phyloP scores from a whole-genome alignment of 2,797 vertebrate species.

The Propithecus deckenii region DNA sequence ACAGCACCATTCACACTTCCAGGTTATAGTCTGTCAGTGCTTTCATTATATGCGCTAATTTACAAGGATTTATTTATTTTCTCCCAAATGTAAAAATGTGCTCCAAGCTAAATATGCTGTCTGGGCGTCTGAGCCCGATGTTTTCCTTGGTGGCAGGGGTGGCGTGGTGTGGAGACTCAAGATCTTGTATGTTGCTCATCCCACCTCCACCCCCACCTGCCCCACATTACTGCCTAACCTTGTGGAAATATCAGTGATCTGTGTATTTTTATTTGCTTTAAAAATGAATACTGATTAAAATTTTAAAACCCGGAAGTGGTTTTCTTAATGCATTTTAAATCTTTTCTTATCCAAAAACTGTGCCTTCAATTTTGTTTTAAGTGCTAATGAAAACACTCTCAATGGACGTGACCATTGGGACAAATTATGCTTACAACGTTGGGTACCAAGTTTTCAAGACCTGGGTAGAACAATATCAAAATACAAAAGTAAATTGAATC shows the following conservation, averaged over 20 bases:
- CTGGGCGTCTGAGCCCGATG: neutral
- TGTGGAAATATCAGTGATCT: neutral
- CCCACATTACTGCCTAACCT: neutral
- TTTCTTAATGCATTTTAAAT: slow-evolving; percentile 44
- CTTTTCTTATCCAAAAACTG: slow-evolving; percentile 34
- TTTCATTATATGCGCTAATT: slow-evolving; percentile 72
- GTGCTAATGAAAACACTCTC: slow-evolving; percentile 44
- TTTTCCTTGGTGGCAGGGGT: slow-evolving; percentile 1
- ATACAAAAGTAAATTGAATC: slow-evolving; percentile 50
- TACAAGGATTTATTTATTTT: slow-evolving; percentile 78
- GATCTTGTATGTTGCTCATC: neutral
- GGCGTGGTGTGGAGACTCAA: neutral
- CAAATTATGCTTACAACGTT: slow-evolving; percentile 23
- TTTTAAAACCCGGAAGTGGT: slow-evolving; percentile 21
- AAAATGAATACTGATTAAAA: slow-evolving; percentile 45
- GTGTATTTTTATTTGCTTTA: neutral
- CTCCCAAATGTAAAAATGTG: slow-evolving; percentile 68
- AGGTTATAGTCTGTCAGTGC: slow-evolving; percentile 65
- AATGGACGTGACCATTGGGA: neutral
- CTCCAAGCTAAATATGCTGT: slow-evolving; percentile 54
- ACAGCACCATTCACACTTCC: slow-evolving; percentile 63
- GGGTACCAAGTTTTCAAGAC: slow-evolving; percentile 42
- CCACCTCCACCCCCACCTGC: neutral
- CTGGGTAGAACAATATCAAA: slow-evolving; percentile 21
- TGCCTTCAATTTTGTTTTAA: slow-evolving; percentile 46